Evolutionary conservation across 2,113 vertebrate genomes (phyloP).

Genomic region (Synodontis membranacea): DNA sequence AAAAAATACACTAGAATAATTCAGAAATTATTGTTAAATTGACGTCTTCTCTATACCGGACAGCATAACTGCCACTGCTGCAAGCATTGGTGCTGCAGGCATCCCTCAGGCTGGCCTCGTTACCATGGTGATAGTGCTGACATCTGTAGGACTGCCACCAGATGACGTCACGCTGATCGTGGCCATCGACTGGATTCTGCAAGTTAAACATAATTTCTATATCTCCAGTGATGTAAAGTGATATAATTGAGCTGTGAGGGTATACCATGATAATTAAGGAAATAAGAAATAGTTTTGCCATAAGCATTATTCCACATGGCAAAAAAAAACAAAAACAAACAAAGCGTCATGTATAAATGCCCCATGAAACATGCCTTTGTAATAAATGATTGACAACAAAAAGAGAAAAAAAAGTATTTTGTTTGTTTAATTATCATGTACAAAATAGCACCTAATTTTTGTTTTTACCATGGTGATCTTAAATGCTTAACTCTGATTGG

Average conservation of each 20-base stretch:
- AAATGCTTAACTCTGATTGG: neutral
- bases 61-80: conserved; percentile 78
- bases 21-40: too few relatives aligned
- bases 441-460: neutral
- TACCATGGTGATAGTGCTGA: conserved; percentile 89
- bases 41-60: neutral
- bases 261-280: neutral
- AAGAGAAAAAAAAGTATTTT: neutral
- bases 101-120: conserved; percentile 86
- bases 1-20: neutral
- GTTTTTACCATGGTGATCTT: neutral
- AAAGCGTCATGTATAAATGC: neutral
- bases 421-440: neutral
- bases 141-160: conserved; percentile 83
- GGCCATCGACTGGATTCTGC: conserved; percentile 87
- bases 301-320: neutral
- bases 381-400: neutral
- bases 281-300: neutral
- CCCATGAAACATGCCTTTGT: neutral
- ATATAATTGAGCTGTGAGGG: neutral
- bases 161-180: conserved; percentile 87
- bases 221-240: neutral
- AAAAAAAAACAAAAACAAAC: too few relatives aligned
- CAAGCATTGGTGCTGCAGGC: conserved; percentile 78
- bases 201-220: conserved; percentile 57